Base-by-base conservation (phyloP, 2,888 invertebrate species). In the Yponomeuta malinellus region DNA sequence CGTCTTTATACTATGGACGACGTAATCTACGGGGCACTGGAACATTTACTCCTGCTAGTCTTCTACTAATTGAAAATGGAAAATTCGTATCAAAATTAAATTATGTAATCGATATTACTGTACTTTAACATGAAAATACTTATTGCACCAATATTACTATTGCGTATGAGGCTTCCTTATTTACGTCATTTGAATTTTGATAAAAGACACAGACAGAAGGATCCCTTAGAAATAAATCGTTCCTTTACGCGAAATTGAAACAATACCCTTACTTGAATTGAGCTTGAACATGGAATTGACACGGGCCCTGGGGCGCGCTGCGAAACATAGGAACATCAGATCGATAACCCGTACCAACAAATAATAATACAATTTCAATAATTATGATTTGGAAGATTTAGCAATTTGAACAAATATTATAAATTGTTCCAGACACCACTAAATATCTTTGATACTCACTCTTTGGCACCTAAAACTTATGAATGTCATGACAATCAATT, bases 21-120 rank as follows among this genome's bases (percentile, higher is more conserved):
- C 86, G 79, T 89, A 90, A 83, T 86, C 90, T 91, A 91, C 85
- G 87, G 91, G 91, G 90, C 90, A 90, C 91, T 90, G 90, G 90
- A 87, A 87, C 84, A 84, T 88, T 90, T 86, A 90, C 83, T 85
- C 85, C 86, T 84, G 85, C 83, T 82, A 81, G 81, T 85, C 85
- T 59, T 15, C 52, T 59, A 59, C 52, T 88, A 84, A 85, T 83
- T 85, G 84, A 85, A 85, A 88, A 84, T 84, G 80, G 86, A 88
- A 87, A 86, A 85, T 74, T 79, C 80, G 81, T 89, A 88, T 88
- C 87, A 89, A 90, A 89, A 88, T 89, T 87, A 77, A 78, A 80
- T 81, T 79, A 75, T 74, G 74, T 75, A 79, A 84, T 89, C 89
- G 52, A 90, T 90, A 33, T 63, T 63, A 70, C 37, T 33, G 63